Conservation (phyloP, 2,797 vertebrate genomes). For the Rhodeus uyekii region DNA sequence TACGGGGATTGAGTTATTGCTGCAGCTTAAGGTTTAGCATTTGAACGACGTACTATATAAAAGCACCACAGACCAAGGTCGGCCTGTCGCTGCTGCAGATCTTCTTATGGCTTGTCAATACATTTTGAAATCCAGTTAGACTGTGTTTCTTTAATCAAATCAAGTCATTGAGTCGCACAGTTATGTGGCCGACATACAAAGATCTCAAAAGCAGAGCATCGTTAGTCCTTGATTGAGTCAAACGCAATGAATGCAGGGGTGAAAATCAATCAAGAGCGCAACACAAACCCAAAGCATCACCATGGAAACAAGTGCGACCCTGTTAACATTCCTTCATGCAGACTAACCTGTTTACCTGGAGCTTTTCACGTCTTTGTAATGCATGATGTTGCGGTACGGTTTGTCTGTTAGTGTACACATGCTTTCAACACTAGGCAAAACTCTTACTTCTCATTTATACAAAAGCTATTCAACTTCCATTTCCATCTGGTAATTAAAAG, state of each 20-base stretch:
- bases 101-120: constrained; percentile 11
- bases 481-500: constrained; percentile 13
- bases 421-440: neutral
- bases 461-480: neutral
- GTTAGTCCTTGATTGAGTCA: constrained; percentile 35
- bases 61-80: constrained; percentile 32
- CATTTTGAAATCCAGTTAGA: neutral
- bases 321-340: constrained; percentile 39
- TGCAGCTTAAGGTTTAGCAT: constrained; percentile 9
- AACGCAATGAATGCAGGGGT: constrained; percentile 38
- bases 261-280: constrained; percentile 49
- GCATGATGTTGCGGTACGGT: neutral
- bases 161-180: neutral
- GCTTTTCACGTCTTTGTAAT: constrained; percentile 8
- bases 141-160: constrained; percentile 34
- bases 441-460: neutral
- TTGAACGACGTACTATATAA: neutral
- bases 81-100: neutral
- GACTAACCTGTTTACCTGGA: constrained; percentile 52
- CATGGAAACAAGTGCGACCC: constrained; percentile 62
- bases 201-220: constrained; percentile 10
- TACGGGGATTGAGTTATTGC: neutral
- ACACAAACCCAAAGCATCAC: constrained; percentile 55
- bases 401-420: neutral
- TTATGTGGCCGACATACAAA: neutral